Evolutionary conservation across 2,888 invertebrate species (phyloP), one percentile per base, ranked within the genome.

Genomic region (Andricus quercusramuli): DNA sequence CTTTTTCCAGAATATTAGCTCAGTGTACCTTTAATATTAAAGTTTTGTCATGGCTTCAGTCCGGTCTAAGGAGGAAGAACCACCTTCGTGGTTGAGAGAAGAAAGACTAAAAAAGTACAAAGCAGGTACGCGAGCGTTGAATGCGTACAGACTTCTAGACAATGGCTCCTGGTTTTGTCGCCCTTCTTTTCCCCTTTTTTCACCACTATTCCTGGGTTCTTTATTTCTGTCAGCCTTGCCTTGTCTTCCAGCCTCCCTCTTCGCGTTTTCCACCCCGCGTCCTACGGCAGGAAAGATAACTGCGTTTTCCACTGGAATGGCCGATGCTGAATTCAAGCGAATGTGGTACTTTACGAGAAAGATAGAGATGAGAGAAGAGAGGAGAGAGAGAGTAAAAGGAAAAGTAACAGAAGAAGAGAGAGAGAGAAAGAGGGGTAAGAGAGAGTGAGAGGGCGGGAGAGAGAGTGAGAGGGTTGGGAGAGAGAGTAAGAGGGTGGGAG

Each of bases 141-240:
- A 85, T 80, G 81, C 85, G 84, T 80, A 82, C 82, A 81, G 80
- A 81, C 32, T 79, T 76, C 74, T 83, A 85, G 85, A 88, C 86
- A 88, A 87, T 85, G 83, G 84, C 84, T 70, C 68, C 67, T 78
- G 83, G 83, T 87, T 87, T 86, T 86, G 86, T 86, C 83, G 68
- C 81, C 44, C 64, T 65, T 74, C 80, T 80, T 74, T 64, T 70
- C 74, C 79, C 80, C 68, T 64, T 70, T 70, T 79, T 80, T 77
- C 65, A 62, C 41, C 78, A 64, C 78, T 70, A 74, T 80, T 78
- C 66, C 66, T 2, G 29, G 66, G 62, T 80, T 78, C 79, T 83
- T 80, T 83, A 84, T 84, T 80, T 79, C 80, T 78, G n/a, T 77
- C 74, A 22, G 37, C 80, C 78, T 80, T 67, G 70, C 66, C 79